Conservation (phyloP, 2,888 invertebrate species). For the Synanthedon myopaeformis region DNA sequence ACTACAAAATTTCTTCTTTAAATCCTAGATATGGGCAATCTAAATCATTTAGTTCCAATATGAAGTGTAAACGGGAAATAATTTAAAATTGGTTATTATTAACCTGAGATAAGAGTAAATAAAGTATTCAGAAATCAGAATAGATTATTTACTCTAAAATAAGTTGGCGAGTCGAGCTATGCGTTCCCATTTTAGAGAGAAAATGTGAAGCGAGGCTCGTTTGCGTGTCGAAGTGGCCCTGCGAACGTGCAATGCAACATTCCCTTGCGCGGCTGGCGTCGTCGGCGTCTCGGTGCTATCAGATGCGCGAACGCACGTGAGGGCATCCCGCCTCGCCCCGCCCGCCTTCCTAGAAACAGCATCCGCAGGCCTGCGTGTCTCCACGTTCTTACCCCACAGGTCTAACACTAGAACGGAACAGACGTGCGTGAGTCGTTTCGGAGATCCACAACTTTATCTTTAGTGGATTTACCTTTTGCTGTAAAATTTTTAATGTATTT, state of each 20-base stretch:
- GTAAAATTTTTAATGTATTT: slow-evolving; percentile 5
- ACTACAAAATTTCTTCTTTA: no score
- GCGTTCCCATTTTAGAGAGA: neutral
- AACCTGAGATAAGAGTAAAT: no score
- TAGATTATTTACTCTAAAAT: no score
- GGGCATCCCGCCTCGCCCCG: slow-evolving; percentile 27
- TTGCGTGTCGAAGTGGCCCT: slow-evolving; percentile 14
- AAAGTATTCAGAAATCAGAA: no score
- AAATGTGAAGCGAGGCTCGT: slow-evolving; percentile 5
- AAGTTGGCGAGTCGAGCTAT: neutral
- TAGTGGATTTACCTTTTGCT: slow-evolving; percentile 5
- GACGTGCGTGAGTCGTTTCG: slow-evolving; percentile 28
- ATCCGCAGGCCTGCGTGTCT: slow-evolving; percentile 17
- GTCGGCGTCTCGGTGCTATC: slow-evolving; percentile 24
- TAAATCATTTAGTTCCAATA: no score
- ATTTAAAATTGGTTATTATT: no score
- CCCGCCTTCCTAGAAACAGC: slow-evolving; percentile 1
- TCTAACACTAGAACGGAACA: slow-evolving; percentile 10
- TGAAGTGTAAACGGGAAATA: no score
- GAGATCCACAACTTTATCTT: slow-evolving; percentile 12
- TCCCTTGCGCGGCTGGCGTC: slow-evolving; percentile 23
- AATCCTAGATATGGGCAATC: no score
- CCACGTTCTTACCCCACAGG: slow-evolving; percentile 21
- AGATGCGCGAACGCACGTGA: slow-evolving; percentile 53
- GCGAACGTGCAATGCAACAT: slow-evolving; percentile 29